Percentiles rank a stretch among this genome's conserved stretches.
phyloP scores from a whole-genome alignment of 2,113 vertebrate genomes.

The Nesogale talazaci region DNA sequence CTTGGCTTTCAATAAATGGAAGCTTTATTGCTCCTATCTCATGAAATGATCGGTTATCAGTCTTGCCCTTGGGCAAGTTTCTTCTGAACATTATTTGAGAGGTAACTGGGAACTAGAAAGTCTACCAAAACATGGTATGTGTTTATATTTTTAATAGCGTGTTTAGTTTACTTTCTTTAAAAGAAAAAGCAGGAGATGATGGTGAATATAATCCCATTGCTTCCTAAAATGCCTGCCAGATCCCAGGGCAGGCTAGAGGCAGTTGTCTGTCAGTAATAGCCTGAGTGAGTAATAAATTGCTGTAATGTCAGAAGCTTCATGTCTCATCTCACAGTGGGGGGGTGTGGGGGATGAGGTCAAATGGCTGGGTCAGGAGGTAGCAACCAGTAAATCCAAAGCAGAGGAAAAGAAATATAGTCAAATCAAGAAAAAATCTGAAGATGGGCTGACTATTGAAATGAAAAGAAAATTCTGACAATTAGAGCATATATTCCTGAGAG shows the following conservation, averaged over 20 bases:
- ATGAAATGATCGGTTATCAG: constrained; percentile 43
- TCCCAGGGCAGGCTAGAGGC: neutral
- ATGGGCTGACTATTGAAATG: neutral
- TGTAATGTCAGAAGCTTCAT: neutral
- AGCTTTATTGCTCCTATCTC: constrained; percentile 53
- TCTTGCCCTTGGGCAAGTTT: constrained; percentile 38
- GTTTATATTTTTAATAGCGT: constrained; percentile 43
- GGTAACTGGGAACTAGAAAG: constrained; percentile 42
- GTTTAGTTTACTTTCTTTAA: constrained; percentile 51
- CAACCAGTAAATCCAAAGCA: neutral
- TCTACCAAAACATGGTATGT: neutral
- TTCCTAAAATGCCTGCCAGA: constrained; percentile 25
- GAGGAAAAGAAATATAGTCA: neutral
- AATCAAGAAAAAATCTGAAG: neutral
- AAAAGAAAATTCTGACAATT: neutral
- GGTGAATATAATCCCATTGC: neutral
- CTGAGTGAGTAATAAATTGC: neutral
- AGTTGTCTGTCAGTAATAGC: neutral
- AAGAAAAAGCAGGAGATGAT: constrained; percentile 18
- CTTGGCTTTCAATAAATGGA: constrained; percentile 24
- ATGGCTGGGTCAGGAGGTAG: neutral
- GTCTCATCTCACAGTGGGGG: neutral
- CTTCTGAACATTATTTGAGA: constrained; percentile 15
- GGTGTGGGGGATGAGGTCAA: neutral
- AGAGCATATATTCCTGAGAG: too few relatives aligned